Percentiles rank a stretch among this genome's conserved stretches.
Evolutionary conservation across 2,888 invertebrate species (phyloP).

Genomic region (Chalcis sispes): DNA sequence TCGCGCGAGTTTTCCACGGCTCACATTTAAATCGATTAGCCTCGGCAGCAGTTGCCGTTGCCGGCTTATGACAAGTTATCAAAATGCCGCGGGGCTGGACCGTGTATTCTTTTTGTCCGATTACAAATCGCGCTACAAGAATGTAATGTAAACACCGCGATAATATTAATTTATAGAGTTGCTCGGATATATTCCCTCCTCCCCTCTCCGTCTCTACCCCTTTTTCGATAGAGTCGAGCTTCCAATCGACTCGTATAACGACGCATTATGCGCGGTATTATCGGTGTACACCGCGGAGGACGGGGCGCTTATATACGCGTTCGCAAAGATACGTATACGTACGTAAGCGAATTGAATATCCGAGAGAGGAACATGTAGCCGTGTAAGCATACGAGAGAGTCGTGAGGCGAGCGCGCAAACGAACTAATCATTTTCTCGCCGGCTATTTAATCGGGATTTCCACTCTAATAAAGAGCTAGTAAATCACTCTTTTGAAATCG

Average conservation of each 20-base stretch:
- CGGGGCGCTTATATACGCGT: neutral
- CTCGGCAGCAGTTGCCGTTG: no score
- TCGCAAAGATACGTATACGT: no score
- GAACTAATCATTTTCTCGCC: conserved; percentile 49
- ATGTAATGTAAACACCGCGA: conserved; percentile 72
- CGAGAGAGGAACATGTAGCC: neutral
- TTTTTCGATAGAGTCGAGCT: no score
- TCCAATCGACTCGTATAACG: no score
- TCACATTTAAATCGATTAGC: no score
- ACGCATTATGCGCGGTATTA: no score
- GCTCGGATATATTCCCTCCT: conserved; percentile 45
- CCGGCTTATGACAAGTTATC: neutral
- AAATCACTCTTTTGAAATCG: conserved; percentile 51
- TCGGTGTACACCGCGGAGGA: neutral
- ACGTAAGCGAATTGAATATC: conserved; percentile 15
- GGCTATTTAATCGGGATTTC: conserved; percentile 37
- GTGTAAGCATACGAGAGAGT: neutral
- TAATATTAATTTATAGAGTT: conserved; percentile 72
- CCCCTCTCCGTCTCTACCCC: conserved; percentile 62
- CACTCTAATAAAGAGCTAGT: conserved; percentile 47
- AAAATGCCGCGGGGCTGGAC: neutral
- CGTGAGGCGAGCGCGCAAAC: neutral
- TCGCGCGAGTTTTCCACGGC: no score
- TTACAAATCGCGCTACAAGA: conserved; percentile 72
- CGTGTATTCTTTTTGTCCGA: conserved; percentile 65